These are phyloP conservation scores for Rhyacophila evoluta DNA, from an alignment of 2,888 invertebrate genomes.

Conservation along the genomic window DNA sequence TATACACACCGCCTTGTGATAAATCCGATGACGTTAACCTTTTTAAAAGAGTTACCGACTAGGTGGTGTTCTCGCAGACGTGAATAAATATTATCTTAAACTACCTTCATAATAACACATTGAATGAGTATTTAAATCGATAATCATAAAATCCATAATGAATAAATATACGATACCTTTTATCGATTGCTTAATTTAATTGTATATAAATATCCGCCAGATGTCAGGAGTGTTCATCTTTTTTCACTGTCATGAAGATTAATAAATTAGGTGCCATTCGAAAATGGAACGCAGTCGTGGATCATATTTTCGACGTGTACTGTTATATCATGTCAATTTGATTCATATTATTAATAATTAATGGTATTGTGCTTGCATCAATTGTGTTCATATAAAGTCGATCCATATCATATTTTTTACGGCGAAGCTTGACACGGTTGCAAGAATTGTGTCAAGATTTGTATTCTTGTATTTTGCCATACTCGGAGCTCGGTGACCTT, in stretches of 20 bases:
- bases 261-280: background rate
- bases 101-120: no score
- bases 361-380: background rate
- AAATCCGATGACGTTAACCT: no score
- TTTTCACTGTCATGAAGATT: no score
- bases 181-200: background rate
- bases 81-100: no score
- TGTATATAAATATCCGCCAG: background rate
- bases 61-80: no score
- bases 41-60: no score
- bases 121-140: no score
- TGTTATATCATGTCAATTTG: background rate
- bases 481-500: conserved; percentile 14
- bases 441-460: conserved; percentile 18
- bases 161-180: background rate
- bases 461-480: background rate
- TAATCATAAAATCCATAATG: no score
- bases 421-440: background rate
- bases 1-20: no score
- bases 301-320: background rate
- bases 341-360: background rate
- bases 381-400: background rate
- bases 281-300: background rate
- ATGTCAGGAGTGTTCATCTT: background rate
- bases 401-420: conserved; percentile 6